Conservation (phyloP, 2,797 vertebrate genomes). For the Prionace glauca region DNA sequence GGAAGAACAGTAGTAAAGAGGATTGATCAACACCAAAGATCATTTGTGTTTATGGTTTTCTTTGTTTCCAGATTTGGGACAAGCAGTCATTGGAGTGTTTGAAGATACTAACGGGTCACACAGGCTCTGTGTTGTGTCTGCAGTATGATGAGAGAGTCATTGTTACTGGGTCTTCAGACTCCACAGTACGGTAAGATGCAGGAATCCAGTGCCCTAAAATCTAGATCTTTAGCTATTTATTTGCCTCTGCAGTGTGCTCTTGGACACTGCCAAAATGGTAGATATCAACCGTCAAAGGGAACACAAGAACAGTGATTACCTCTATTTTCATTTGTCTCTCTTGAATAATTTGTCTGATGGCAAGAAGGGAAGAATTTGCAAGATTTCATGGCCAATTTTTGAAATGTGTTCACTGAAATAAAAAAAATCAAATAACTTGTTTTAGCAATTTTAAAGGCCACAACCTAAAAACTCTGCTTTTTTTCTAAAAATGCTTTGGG, state of each 20-base stretch:
- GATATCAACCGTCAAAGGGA: background rate
- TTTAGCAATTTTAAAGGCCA: background rate
- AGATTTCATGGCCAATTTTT: background rate
- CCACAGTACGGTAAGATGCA: slow-evolving; percentile 77
- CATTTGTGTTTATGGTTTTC: background rate
- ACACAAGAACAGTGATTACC: background rate
- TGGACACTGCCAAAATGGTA: background rate
- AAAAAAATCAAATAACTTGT: background rate
- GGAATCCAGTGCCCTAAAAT: background rate
- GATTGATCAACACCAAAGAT: background rate
- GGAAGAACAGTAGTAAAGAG: background rate
- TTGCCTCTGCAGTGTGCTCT: background rate
- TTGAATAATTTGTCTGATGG: background rate
- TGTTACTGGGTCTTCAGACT: slow-evolving; percentile 95
- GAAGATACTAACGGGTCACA: slow-evolving; percentile 94
- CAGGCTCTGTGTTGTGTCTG: slow-evolving; percentile 93
- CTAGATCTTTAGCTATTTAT: background rate
- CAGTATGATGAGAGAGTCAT: slow-evolving; percentile 97
- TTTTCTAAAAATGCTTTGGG: background rate
- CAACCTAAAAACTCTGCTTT: background rate
- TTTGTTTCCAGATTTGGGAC: slow-evolving; percentile 81
- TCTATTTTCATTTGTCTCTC: background rate
- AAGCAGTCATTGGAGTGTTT: slow-evolving; percentile 95
- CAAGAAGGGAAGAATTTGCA: background rate
- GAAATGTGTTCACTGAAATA: background rate